Base-by-base conservation (phyloP, 2,888 invertebrate species). In the Hyppa rectilinea region DNA sequence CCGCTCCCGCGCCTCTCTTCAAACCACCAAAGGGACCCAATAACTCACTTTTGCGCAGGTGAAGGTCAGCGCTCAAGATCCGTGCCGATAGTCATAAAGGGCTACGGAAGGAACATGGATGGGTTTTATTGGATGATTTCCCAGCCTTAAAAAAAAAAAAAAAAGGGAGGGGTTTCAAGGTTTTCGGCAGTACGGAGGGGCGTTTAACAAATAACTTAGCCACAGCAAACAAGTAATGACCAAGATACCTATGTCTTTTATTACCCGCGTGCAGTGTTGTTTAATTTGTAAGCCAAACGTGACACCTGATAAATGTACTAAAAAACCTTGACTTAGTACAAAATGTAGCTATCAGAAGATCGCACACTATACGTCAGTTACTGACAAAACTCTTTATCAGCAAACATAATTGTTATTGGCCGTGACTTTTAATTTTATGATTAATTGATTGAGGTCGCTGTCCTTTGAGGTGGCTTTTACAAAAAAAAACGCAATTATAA, bases 321-420 rank as follows among this genome's bases (percentile, higher is more conserved):
- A 31, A 38, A 38, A 61, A 20, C n/a, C 29, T 70, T 43, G 43
- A 23, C 29, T 14, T n/a, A 20, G 6, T 29, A 36, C 20, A 23
- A 20, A 36, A 50, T 31, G 12, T 38, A 34, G 23, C 10, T n/a
- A 65, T 63, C 74, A 23, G 36, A 17, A 17, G 12, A 29, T 50
- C 23, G 4, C 34, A 2, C 14, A 34, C 9, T 36, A 29, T 17
- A 38, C 20, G 23, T 56, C 50, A 53, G 17, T 3, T 20, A 23
- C 0, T 45, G 47, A 40, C 38, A 49, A 36, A 55, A 60, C 7
- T 50, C 4, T 38, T 50, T 70, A 77, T 77, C 52, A n/a, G 7
- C n/a, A 2, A 45, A 17, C 9, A 38, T 34, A 23, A 59, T 47
- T 56, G n/a, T 23, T 34, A 55, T 10, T 49, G 53, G 17, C 36